These are phyloP conservation scores for Mnemiopsis leidyi DNA, from an alignment of 37 sponge, comb jelly and placozoan genomes.

Conservation along the genomic window DNA sequence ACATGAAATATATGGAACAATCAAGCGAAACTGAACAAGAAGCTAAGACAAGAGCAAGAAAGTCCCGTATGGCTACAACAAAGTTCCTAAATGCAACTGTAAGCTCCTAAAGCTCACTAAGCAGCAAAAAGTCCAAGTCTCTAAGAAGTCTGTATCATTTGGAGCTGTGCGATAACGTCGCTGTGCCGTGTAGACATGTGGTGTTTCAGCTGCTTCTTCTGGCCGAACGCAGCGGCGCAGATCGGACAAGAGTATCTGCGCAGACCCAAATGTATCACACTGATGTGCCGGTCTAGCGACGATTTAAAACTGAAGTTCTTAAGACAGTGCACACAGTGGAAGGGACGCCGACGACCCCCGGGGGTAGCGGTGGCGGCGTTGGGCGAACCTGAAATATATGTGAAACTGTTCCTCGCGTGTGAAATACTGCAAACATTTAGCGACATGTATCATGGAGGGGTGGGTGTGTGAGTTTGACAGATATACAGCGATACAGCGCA, in stretches of 20 bases:
- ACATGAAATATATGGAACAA: too few relatives aligned
- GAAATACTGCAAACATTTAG: background rate
- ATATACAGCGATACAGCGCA: background rate
- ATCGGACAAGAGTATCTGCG: slow-evolving; percentile 7
- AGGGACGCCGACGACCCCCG: slow-evolving; percentile 35
- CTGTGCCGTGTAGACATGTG: slow-evolving; percentile 57
- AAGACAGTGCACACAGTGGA: slow-evolving; percentile 59
- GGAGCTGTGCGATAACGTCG: slow-evolving; percentile 39
- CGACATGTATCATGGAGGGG: background rate
- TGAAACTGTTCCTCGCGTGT: background rate
- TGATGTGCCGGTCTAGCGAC: slow-evolving; percentile 59
- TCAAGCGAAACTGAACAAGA: too few relatives aligned
- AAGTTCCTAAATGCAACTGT: too few relatives aligned
- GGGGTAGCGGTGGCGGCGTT: too few relatives aligned
- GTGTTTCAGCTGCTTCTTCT: slow-evolving; percentile 64
- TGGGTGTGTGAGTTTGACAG: background rate
- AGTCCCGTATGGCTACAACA: too few relatives aligned
- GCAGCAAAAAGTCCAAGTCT: background rate
- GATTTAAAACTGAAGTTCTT: slow-evolving; percentile 54
- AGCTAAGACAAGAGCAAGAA: too few relatives aligned
- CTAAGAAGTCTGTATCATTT: slow-evolving; percentile 26
- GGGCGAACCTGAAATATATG: slow-evolving; percentile 34
- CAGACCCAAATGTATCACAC: slow-evolving; percentile 56
- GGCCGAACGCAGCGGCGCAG: slow-evolving; percentile 47
- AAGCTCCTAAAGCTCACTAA: too few relatives aligned